phyloP scores from a whole-genome alignment of 2,888 invertebrate species.

The Cloeon dipterum region DNA sequence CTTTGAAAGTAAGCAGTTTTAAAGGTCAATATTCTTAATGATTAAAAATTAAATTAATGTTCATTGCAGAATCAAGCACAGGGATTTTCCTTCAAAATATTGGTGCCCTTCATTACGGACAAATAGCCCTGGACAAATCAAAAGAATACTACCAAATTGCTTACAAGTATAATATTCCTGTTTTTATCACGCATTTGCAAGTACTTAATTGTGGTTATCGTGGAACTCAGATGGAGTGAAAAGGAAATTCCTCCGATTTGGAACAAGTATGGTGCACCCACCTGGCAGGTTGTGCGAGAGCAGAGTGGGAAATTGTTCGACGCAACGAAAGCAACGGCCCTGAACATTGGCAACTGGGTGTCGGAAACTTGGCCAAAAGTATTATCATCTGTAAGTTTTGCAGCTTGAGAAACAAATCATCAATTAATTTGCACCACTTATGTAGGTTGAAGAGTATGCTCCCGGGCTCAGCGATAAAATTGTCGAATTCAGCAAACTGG shows the following conservation, averaged over 20 bases:
- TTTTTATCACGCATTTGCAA: no score
- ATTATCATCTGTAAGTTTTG: neutral
- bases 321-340: neutral
- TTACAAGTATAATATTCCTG: constrained; percentile 4
- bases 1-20: constrained; percentile 40
- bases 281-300: neutral
- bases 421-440: neutral
- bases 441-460: constrained; percentile 42
- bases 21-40: constrained; percentile 6
- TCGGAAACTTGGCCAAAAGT: neutral
- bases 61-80: constrained; percentile 32
- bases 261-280: neutral
- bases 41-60: constrained; percentile 2
- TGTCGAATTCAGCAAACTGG: constrained; percentile 23
- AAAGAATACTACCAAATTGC: constrained; percentile 30
- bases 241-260: neutral
- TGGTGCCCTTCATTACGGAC: constrained; percentile 36
- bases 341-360: neutral
- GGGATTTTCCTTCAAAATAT: constrained; percentile 37
- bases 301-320: neutral
- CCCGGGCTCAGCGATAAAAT: constrained; percentile 45
- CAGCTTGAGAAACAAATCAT: neutral
- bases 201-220: no score
- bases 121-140: constrained; percentile 34
- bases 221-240: neutral